A percentile compares a stretch with the other conserved stretches of the same genome.
phyloP scores from a whole-genome alignment of 2,113 vertebrate species.

The Pachypanchax playfairii region DNA sequence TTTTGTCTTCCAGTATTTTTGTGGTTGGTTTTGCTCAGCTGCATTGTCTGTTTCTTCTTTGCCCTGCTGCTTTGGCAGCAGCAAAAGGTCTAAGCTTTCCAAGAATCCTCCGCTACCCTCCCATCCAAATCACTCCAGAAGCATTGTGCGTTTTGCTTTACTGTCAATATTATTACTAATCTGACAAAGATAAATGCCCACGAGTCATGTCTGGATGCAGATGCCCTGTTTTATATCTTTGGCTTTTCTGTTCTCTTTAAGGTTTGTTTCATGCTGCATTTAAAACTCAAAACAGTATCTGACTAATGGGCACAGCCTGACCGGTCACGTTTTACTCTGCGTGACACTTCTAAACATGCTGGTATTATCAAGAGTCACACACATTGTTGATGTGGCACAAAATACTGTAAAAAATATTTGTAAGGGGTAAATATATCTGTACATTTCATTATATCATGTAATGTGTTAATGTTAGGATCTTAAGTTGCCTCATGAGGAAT shows the following conservation, averaged over 20 bases:
- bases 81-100: constrained; percentile 39
- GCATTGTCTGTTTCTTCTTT: constrained; percentile 37
- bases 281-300: constrained; percentile 16
- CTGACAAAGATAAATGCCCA: constrained; percentile 19
- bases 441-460: not conserved
- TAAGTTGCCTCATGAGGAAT: not conserved
- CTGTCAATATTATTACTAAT: constrained; percentile 50
- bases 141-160: constrained; percentile 37
- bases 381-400: not conserved
- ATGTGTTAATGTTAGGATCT: not conserved
- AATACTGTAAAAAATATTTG: too few relatives aligned
- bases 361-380: not conserved
- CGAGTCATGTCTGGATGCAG: constrained; percentile 24
- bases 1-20: constrained; percentile 24
- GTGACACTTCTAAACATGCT: not conserved
- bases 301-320: not conserved
- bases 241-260: not conserved
- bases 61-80: constrained; percentile 42
- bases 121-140: constrained; percentile 31
- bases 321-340: not conserved
- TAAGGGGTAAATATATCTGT: not conserved
- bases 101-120: constrained; percentile 35
- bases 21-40: constrained; percentile 48
- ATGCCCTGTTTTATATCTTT: constrained; percentile 8
- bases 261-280: constrained; percentile 25